Evolutionary conservation across 2,113 vertebrate species (phyloP).

Genomic region (Salminus brasiliensis): DNA sequence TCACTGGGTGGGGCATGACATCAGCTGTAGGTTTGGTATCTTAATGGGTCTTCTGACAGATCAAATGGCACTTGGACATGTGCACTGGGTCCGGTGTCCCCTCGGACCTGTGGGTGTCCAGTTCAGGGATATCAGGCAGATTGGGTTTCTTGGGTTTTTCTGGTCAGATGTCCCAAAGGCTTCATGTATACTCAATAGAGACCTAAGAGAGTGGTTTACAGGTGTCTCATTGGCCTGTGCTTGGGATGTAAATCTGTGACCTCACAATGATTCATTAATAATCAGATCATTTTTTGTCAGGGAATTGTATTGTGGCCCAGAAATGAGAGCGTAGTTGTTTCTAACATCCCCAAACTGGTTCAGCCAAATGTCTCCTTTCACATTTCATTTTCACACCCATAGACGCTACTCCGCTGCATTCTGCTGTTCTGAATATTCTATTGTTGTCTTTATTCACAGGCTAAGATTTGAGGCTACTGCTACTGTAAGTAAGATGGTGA

Average conservation of each 20-base stretch:
- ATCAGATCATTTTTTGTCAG: no score
- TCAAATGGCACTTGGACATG: slow-evolving; percentile 39
- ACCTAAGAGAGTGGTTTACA: not conserved
- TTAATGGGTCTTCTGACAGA: slow-evolving; percentile 35
- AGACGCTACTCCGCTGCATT: not conserved
- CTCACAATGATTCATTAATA: no score
- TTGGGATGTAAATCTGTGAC: no score
- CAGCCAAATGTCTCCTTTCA: not conserved
- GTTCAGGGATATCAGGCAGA: slow-evolving; percentile 43
- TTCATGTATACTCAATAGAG: slow-evolving; percentile 11
- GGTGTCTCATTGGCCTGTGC: not conserved
- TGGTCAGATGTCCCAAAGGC: slow-evolving; percentile 20
- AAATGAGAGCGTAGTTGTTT: not conserved
- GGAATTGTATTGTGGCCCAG: not conserved
- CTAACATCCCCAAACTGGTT: not conserved
- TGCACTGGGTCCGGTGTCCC: slow-evolving; percentile 51
- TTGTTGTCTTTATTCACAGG: not conserved
- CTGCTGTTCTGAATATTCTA: not conserved
- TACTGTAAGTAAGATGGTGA: slow-evolving; percentile 5
- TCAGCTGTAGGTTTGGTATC: slow-evolving; percentile 43
- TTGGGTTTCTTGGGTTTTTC: slow-evolving; percentile 34
- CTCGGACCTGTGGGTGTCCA: slow-evolving; percentile 43
- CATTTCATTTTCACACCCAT: not conserved
- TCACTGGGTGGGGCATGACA: slow-evolving; percentile 27
- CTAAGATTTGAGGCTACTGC: not conserved